Percentiles rank a stretch among this genome's conserved stretches.
Evolutionary conservation across 2,113 vertebrate species (phyloP).

Genomic region (Arizona elegans): DNA sequence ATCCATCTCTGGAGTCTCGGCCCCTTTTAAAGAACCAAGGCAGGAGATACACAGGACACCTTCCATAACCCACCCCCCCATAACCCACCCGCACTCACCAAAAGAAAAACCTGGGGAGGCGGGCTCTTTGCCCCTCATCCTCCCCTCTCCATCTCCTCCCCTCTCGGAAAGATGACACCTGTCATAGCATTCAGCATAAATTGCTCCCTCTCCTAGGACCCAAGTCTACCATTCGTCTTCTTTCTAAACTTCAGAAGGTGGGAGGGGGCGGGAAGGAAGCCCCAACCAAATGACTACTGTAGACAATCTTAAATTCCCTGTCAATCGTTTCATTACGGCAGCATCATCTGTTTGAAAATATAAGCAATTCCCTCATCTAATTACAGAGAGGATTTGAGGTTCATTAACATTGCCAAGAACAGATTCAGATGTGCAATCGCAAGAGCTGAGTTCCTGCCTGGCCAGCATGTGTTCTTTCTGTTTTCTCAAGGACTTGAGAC

Average conservation of each 20-base stretch:
- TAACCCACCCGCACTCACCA: conserved; percentile 62
- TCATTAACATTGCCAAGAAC: conserved; percentile 96
- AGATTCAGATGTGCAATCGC: conserved; percentile 90
- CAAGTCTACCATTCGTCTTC: conserved; percentile 73
- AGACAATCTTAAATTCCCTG: conserved; percentile 85
- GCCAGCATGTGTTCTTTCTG: conserved; percentile 72
- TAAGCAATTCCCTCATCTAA: conserved; percentile 99
- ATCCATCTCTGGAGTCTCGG: conserved; percentile 94
- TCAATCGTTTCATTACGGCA: conserved; percentile 91
- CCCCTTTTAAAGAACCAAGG: conserved; percentile 86
- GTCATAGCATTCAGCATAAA: conserved; percentile 79
- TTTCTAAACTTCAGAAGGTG: conserved; percentile 62
- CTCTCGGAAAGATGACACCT: conserved; percentile 80
- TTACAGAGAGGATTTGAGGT: conserved; percentile 99
- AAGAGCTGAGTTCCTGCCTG: conserved; percentile 80
- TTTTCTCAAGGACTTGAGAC: conserved; percentile 79
- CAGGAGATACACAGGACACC: conserved; percentile 83
- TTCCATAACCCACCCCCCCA: conserved; percentile 64
- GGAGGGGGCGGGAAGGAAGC: background rate
- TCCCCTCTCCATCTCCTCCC: conserved; percentile 75
- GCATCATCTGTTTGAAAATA: conserved; percentile 99
- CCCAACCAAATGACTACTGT: conserved; percentile 79
- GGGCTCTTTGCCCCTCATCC: conserved; percentile 80
- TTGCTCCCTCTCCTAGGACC: conserved; percentile 72
- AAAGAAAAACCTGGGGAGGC: background rate